phyloP scores from a whole-genome alignment of 2,888 invertebrate species.

The Drosophila helvetica region DNA sequence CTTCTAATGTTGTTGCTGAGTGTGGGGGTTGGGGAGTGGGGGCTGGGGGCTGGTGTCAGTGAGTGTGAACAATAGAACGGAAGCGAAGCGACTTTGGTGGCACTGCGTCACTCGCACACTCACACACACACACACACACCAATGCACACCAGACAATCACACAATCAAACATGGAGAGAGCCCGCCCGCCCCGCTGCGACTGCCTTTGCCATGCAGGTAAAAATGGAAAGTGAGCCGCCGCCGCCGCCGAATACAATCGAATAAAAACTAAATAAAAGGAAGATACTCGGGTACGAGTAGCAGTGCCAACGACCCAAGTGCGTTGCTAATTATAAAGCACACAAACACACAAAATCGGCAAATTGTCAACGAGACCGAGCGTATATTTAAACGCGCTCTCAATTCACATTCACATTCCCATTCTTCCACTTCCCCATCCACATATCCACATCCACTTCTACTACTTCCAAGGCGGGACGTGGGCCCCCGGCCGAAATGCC shows the following conservation, averaged over 20 bases:
- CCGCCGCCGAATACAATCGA: conserved; percentile 3
- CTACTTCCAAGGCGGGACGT: conserved; percentile 31
- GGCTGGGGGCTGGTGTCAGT: neutral
- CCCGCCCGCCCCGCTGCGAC: neutral
- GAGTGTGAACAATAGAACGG: conserved; percentile 70
- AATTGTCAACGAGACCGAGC: conserved; percentile 50
- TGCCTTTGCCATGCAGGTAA: conserved; percentile 57
- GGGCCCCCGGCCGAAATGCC: conserved; percentile 36
- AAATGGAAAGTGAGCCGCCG: conserved; percentile 72
- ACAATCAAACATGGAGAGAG: conserved; percentile 35
- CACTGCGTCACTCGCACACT: conserved; percentile 63
- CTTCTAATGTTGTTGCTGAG: conserved; percentile 2
- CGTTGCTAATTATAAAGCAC: conserved; percentile 69
- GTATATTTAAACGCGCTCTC: conserved; percentile 54
- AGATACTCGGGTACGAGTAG: conserved; percentile 47
- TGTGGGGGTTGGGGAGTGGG: conserved; percentile 3
- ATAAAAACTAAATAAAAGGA: conserved; percentile 51
- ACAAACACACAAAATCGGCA: conserved; percentile 27
- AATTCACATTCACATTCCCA: conserved; percentile 5
- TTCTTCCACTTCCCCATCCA: conserved; percentile 60
- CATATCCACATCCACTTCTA: too few relatives aligned
- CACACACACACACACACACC: conserved; percentile 14
- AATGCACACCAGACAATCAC: conserved; percentile 22
- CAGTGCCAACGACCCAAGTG: conserved; percentile 73
- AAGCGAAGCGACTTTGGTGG: conserved; percentile 60